A percentile compares a stretch with the other conserved stretches of the same genome.
Conservation (phyloP, 2,113 vertebrate species). For the Lutjanus erythropterus region DNA sequence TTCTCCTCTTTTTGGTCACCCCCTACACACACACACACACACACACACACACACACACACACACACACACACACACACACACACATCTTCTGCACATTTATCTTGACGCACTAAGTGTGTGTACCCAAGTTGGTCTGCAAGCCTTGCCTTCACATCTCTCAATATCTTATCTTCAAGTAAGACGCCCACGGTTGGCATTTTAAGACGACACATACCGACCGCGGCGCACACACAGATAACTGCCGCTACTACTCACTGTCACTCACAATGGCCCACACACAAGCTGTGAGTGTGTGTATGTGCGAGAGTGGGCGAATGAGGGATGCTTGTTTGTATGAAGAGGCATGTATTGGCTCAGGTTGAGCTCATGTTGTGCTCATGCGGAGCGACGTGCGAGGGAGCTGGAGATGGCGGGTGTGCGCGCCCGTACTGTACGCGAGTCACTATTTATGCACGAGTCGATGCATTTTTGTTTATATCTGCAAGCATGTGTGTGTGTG, state of each 20-base stretch:
- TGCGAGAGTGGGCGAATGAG: slow-evolving; percentile 36
- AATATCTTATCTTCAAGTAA: slow-evolving; percentile 72
- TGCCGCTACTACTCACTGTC: slow-evolving; percentile 59
- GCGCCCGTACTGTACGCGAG: background rate
- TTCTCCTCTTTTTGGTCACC: slow-evolving; percentile 10
- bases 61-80: slow-evolving; percentile 22
- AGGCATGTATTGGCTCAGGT: background rate
- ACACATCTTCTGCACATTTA: slow-evolving; percentile 58
- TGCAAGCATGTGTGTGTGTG: slow-evolving; percentile 12
- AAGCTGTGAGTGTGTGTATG: slow-evolving; percentile 55
- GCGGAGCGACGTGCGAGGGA: slow-evolving; percentile 8
- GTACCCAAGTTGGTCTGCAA: slow-evolving; percentile 57
- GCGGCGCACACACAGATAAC: slow-evolving; percentile 55
- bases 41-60: slow-evolving; percentile 13
- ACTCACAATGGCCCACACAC: slow-evolving; percentile 71
- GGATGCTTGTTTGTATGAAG: slow-evolving; percentile 22
- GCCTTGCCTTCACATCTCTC: slow-evolving; percentile 68
- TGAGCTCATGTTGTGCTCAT: slow-evolving; percentile 31
- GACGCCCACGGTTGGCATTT: slow-evolving; percentile 75
- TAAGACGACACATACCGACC: slow-evolving; percentile 64
- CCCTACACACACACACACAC: background rate
- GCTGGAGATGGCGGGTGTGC: background rate
- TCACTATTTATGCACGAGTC: slow-evolving; percentile 38
- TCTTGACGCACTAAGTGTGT: slow-evolving; percentile 48
- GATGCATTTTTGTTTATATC: slow-evolving; percentile 49